phyloP scores from a whole-genome alignment of 1,140 invertebrate genomes.

The Pachyrhynchus sulphureomaculatus region DNA sequence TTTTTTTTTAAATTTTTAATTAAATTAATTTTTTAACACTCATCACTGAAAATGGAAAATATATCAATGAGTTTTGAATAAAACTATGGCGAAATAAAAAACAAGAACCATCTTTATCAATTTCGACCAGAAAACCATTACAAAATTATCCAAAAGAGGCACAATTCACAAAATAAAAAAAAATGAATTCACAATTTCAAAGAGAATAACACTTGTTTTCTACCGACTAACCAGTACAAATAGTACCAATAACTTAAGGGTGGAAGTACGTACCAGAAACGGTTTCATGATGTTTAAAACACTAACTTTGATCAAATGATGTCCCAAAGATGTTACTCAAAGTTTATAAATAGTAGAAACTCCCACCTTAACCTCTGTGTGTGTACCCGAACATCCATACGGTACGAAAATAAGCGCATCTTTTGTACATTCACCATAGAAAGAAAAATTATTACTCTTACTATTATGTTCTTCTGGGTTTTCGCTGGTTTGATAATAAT shows the following conservation, averaged over 20 bases:
- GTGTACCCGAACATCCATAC: slow-evolving; percentile 27
- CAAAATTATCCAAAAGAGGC: no score
- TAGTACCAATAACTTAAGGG: not conserved
- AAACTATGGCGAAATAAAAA: no score
- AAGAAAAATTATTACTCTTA: slow-evolving; percentile 41
- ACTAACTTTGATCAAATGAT: slow-evolving; percentile 41
- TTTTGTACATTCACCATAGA: slow-evolving; percentile 40
- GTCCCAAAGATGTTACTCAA: slow-evolving; percentile 28
- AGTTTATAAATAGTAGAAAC: slow-evolving; percentile 38
- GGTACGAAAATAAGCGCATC: slow-evolving; percentile 29
- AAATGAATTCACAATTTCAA: no score
- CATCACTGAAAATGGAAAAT: no score
- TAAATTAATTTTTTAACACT: no score
- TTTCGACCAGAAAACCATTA: no score
- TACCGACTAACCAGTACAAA: no score
- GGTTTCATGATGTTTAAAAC: slow-evolving; percentile 39
- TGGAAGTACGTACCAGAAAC: slow-evolving; percentile 37
- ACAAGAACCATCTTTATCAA: no score
- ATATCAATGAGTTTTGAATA: no score
- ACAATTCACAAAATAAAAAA: no score
- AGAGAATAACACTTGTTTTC: no score
- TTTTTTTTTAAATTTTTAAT: no score
- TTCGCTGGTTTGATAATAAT: slow-evolving; percentile 10
- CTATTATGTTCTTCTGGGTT: slow-evolving; percentile 23
- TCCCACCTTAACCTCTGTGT: slow-evolving; percentile 24